Conservation (phyloP, 2,113 vertebrate species). For the Seriola rivoliana region DNA sequence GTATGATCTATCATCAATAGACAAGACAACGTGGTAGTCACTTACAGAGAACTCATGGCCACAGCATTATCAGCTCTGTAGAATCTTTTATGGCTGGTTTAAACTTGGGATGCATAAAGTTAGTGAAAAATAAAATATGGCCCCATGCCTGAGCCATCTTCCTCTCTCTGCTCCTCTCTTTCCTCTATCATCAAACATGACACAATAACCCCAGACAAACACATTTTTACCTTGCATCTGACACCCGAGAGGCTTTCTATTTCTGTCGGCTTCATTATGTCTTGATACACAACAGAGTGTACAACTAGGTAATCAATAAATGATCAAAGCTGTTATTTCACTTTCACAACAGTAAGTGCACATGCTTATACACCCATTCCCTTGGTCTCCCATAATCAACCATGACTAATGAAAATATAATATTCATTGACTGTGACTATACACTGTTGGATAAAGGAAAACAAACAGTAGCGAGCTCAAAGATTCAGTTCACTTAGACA, state of each 20-base stretch:
- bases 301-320: not conserved
- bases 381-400: not conserved
- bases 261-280: not conserved
- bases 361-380: no score
- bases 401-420: slow-evolving; percentile 2
- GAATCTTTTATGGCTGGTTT: no score
- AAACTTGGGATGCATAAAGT: no score
- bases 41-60: not conserved
- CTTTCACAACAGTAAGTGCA: not conserved
- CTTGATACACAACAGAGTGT: not conserved
- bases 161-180: no score
- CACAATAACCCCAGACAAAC: not conserved
- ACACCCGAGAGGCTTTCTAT: no score
- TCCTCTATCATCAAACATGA: not conserved
- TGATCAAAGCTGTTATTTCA: not conserved
- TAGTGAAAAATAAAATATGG: not conserved
- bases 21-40: not conserved
- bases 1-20: not conserved
- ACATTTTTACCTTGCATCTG: no score
- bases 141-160: not conserved
- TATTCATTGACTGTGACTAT: not conserved
- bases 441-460: not conserved
- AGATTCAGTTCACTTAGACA: not conserved
- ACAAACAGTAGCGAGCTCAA: not conserved
- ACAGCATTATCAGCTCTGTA: no score